Evolutionary conservation across 2,888 invertebrate species (phyloP), one percentile per base, ranked within the genome.

Genomic region (Conus canariensis): DNA sequence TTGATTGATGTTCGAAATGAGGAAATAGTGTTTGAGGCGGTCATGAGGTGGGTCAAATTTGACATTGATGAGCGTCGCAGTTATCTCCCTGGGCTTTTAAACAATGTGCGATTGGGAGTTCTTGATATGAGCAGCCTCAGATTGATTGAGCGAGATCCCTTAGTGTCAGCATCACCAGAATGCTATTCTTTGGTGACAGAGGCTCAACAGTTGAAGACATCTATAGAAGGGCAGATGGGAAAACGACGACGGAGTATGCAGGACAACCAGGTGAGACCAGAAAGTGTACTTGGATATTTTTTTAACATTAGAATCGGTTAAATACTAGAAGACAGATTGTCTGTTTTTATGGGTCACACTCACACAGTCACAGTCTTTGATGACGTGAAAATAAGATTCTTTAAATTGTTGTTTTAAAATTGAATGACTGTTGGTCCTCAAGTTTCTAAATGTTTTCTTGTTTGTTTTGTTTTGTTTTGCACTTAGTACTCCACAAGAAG

Each of bases 1-100:
- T 92, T 94, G 85, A 95, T 96, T 19, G 96, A 96, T 90, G 96
- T 96, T 0, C 91, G 95, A 30, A 94, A 92, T 82, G 96, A 96
- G 91, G 96, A 95, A 89, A 94, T 93, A 9, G 95, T 96, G 22
- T 96, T 94, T 91, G 93, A 95, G 90, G 95, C 96, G 58, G 95
- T 95, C n/a, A 93, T 95, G 90, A 91, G 93, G 64, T 96, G 96
- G 96, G 92, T 96, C 7, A 93, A 95, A n/a, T 94, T 93, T 92
- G 95, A 96, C 86, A 88, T 93, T 14, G 95, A 95, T 70, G 93
- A 94, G 14, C 90, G 96, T 9, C 90, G 93, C 59, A 89, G 92
- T 83, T 92, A 93, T 87, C 90, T 95, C 59, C 93, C 93, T 85
- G 92, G 94, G 14, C 92, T 96, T 58, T 88, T 96, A 64, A 93